Conservation (phyloP, 2,113 vertebrate species). For the Sceloporus tristichus region DNA sequence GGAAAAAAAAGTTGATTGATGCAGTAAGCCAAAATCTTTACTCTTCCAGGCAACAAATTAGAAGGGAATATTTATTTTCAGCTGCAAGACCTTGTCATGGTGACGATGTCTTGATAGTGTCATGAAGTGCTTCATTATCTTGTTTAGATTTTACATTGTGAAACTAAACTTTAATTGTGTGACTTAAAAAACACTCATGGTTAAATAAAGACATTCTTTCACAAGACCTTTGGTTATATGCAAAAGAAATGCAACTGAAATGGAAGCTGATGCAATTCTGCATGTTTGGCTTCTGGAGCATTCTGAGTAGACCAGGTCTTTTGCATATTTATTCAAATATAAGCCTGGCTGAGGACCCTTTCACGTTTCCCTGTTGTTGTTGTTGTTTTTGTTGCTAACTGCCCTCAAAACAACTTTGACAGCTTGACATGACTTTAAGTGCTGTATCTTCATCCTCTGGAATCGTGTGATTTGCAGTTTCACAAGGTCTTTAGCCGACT, state of each 20-base stretch:
- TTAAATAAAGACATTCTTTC: background rate
- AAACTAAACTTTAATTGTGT: background rate
- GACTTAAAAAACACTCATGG: background rate
- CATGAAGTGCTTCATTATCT: background rate
- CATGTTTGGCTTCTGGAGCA: background rate
- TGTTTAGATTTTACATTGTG: background rate
- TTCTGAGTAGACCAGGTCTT: no score
- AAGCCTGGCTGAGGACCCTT: background rate
- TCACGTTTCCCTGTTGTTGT: no score
- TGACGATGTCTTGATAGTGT: background rate
- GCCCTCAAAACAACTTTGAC: no score
- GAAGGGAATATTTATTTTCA: background rate
- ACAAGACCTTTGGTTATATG: background rate
- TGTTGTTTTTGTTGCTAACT: no score
- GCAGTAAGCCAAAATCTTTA: background rate
- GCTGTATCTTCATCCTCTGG: no score
- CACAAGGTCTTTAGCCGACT: no score
- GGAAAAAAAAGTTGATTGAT: background rate
- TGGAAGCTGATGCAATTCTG: no score
- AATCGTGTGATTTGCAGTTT: no score
- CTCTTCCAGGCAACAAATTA: background rate
- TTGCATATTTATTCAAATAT: background rate
- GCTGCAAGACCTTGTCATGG: background rate
- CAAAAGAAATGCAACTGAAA: constrained; percentile 5
- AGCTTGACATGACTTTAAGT: no score